Base-by-base conservation (phyloP, 2,888 invertebrate genomes). In the Macaria notata region DNA sequence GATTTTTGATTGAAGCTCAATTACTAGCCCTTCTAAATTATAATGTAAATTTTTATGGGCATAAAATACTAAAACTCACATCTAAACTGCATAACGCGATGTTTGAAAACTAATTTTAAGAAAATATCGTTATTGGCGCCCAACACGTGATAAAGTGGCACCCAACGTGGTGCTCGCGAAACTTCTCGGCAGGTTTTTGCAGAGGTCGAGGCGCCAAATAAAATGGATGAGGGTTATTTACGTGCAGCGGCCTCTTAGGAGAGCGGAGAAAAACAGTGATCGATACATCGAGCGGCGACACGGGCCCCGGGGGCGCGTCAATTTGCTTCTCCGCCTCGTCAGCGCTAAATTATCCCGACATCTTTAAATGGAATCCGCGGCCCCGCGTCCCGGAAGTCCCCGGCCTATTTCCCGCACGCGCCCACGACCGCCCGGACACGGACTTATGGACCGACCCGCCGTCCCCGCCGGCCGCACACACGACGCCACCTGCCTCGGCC, bases 341-440 rank as follows among this genome's bases (percentile, higher is more conserved):
- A 89, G 89, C 88, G 85, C 84, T 85, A 88, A 90, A 90, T 88
- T 89, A 88, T 88, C 87, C 84, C 82, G 88, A 88, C 90, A 83
- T 89, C 89, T 90, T 89, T 88, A 89, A 90, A 88, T 89, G 89
- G 89, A 86, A 87, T 86, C 83, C 88, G 88, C 88, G 89, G 81
- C 79, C 79, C 78, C 78, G 79, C 79, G 86, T 79, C 81, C 85
- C 74, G 58, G 65, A 75, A 76, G 78, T 76, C 79, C 81, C 78
- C 75, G 73, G 73, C 74, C 80, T 79, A 74, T 75, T 76, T 72
- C 64, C 71, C 76, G 72, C 76, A 75, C 78, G 76, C 76, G 73
- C 68, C 68, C 60, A 68, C 69, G 70, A 69, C 67, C 71, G 67
- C 71, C 64, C 69, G 78, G 71, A 76, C 78, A 75, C 72, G 79